phyloP scores from a whole-genome alignment of 2,797 vertebrate genomes.

The Tapera naevia region DNA sequence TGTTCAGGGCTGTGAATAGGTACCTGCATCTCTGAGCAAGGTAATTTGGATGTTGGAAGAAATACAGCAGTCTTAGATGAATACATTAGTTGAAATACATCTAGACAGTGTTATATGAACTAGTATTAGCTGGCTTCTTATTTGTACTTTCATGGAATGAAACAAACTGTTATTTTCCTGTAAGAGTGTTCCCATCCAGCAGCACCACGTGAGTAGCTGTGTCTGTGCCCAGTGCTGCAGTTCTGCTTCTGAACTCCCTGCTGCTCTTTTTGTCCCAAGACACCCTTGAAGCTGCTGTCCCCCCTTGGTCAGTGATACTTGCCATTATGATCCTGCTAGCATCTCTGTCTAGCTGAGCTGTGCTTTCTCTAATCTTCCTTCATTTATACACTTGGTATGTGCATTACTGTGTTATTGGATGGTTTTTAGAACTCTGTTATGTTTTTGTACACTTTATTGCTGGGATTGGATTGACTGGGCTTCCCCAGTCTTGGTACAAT shows the following conservation, averaged over 20 bases:
- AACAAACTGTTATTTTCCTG: not conserved
- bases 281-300: not conserved
- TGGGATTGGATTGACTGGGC: not conserved
- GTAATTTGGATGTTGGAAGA: not conserved
- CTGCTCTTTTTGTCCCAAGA: not conserved
- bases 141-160: not conserved
- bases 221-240: not conserved
- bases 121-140: not conserved
- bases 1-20: slow-evolving; percentile 7
- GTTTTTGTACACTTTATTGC: not conserved
- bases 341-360: not conserved
- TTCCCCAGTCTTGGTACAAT: not conserved
- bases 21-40: not conserved
- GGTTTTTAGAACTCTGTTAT: not conserved
- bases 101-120: not conserved
- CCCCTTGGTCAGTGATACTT: not conserved
- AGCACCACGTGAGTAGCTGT: accelerated
- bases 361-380: not conserved
- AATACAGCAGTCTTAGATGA: not conserved
- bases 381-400: not conserved
- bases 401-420: not conserved
- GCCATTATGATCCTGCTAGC: not conserved
- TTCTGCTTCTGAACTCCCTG: not conserved
- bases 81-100: not conserved
- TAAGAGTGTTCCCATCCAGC: not conserved